A percentile compares a stretch with the other conserved stretches of the same genome.
Evolutionary conservation across 2,888 invertebrate species (phyloP).

Genomic region (Tanypteryx hageni): DNA sequence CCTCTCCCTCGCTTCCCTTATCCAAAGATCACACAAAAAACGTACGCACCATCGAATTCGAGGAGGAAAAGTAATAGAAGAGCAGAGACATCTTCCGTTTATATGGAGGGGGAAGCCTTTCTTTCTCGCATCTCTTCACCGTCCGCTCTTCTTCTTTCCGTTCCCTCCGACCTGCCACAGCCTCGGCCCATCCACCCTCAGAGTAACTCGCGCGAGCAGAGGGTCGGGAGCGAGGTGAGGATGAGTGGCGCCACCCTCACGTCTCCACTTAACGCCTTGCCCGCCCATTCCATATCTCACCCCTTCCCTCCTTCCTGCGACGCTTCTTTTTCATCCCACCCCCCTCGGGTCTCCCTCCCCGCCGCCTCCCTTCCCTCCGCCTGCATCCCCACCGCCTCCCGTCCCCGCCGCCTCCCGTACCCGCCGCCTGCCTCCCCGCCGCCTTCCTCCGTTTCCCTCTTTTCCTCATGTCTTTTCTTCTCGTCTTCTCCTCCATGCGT

Average conservation of each 20-base stretch:
- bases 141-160: no score
- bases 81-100: not conserved
- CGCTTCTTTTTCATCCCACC: not conserved
- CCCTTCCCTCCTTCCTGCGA: not conserved
- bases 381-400: not conserved
- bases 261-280: conserved; percentile 49
- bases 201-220: not conserved
- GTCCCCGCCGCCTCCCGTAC: not conserved
- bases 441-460: no score
- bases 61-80: not conserved
- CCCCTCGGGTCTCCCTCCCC: not conserved
- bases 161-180: conserved; percentile 23
- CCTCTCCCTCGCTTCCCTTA: not conserved
- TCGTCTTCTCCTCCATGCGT: not conserved
- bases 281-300: conserved; percentile 61
- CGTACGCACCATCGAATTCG: no score
- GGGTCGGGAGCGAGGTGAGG: not conserved
- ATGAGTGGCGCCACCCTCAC: not conserved
- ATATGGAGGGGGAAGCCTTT: not conserved
- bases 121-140: not conserved
- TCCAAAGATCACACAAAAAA: no score
- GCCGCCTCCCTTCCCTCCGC: not conserved
- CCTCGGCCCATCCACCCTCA: not conserved
- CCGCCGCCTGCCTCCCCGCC: not conserved
- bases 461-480: not conserved